Evolutionary conservation across 2,113 vertebrate species (phyloP), one percentile per base, ranked within the genome.

Genomic region (Sorex araneus): DNA sequence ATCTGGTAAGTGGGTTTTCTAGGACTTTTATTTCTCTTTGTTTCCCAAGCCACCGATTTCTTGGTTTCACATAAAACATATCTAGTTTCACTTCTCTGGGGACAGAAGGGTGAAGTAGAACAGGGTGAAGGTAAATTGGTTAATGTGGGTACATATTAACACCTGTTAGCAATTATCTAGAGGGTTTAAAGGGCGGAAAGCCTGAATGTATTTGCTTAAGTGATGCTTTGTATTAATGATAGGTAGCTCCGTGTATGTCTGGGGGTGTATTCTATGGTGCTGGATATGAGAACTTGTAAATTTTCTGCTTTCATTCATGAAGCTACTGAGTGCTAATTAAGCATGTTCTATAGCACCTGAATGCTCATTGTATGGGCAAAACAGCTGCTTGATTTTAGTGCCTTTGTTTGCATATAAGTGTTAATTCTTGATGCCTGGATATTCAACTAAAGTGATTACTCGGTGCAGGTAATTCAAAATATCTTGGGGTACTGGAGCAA

Each of bases 111-210:
- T 32, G 78, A 76, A 60, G n/a, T 45, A 47, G 66, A 30, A 40
- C 18, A 10, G 30, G 12, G 67, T 81, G 36, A 94, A 57, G 16
- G 76, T 84, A 21, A 10, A 10, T 13, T 47, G 67, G 93, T 96
- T 96, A 94, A 95, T 94, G 34, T 92, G 67, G 89, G 16, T 86
- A 94, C 75, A 94, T 80, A 96, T 96, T 94, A 96, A 95, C 93
- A 47, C 21, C 54, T 77, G 87, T 80, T 95, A 77, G 94, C 25
- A 77, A 54, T 34, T 84, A 67, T 21, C 54, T 76, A 36, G 90
- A 32, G 87, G 43, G 21, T 57, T 32, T 40, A 21, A 63, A 30
- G 34, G 28, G 23, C 12, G 71, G 25, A 63, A 92, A 83, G 45
- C 3, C 73, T 19, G 57, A 63, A 23, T 81, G 64, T 47, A 8